A percentile compares a stretch with the other conserved stretches of the same genome.
Evolutionary conservation across 2,797 vertebrate genomes (phyloP).

Genomic region (Potorous gilbertii): DNA sequence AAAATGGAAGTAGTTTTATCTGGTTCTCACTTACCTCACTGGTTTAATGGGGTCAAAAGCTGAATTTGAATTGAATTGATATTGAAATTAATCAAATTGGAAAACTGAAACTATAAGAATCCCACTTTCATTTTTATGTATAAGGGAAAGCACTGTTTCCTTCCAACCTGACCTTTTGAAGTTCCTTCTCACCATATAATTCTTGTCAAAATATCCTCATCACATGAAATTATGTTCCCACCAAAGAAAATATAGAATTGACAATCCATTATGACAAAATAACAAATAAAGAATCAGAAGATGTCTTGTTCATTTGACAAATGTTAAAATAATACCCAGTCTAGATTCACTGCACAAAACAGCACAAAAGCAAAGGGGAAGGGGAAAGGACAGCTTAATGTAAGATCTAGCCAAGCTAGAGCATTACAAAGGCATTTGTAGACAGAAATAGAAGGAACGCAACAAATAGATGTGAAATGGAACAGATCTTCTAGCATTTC

Average conservation of each 20-base stretch:
- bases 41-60: not conserved
- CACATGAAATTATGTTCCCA: not conserved
- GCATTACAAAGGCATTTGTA: not conserved
- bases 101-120: not conserved
- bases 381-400: not conserved
- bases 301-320: conserved; percentile 74
- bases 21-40: not conserved
- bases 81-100: not conserved
- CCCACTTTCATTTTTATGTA: not conserved
- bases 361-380: not conserved
- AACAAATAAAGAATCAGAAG: conserved; percentile 67
- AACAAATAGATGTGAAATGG: not conserved
- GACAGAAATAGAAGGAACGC: not conserved
- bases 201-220: not conserved
- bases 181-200: not conserved
- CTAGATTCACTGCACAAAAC: conserved; percentile 32
- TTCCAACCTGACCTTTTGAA: not conserved
- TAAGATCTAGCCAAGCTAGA: not conserved
- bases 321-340: conserved; percentile 70
- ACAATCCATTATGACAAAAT: conserved; percentile 54
- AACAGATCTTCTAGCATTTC: not conserved
- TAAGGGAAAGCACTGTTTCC: not conserved
- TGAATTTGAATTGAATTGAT: not conserved
- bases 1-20: not conserved
- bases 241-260: conserved; percentile 35